Evolutionary conservation across 2,113 vertebrate species (phyloP).

Genomic region (Rhea pennata): DNA sequence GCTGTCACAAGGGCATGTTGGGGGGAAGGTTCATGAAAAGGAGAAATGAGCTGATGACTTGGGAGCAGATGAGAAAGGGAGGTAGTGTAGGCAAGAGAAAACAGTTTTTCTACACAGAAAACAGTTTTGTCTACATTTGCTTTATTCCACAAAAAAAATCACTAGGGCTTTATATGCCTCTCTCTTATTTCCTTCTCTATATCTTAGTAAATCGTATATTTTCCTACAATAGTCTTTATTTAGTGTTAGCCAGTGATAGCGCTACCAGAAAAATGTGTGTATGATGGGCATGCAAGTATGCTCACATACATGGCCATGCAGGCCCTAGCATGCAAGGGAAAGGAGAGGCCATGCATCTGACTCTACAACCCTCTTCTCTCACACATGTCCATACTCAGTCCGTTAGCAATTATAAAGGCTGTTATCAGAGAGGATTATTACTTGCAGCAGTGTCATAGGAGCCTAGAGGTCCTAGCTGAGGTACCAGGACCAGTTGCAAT

Average conservation of each 20-base stretch:
- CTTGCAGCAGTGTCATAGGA: neutral
- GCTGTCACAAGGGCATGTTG: neutral
- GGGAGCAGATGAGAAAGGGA: neutral
- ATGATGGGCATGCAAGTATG: accelerated
- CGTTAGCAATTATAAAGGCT: neutral
- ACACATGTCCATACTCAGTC: neutral
- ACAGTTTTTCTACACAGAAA: neutral
- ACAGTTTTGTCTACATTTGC: neutral
- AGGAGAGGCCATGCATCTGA: neutral
- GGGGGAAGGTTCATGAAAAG: neutral
- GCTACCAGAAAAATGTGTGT: neutral
- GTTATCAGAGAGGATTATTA: neutral
- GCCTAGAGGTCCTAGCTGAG: accelerated
- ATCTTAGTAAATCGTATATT: neutral
- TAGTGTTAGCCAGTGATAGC: neutral
- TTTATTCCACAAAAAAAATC: neutral
- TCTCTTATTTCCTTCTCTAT: neutral
- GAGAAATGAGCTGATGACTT: neutral
- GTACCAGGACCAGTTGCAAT: neutral
- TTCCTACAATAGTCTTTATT: neutral
- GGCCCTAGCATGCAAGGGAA: neutral
- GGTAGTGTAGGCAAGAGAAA: neutral
- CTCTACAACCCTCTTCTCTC: neutral
- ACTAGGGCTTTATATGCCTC: neutral
- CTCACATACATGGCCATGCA: neutral